Conservation (phyloP, 2,113 vertebrate genomes). For the Hassar affinis region DNA sequence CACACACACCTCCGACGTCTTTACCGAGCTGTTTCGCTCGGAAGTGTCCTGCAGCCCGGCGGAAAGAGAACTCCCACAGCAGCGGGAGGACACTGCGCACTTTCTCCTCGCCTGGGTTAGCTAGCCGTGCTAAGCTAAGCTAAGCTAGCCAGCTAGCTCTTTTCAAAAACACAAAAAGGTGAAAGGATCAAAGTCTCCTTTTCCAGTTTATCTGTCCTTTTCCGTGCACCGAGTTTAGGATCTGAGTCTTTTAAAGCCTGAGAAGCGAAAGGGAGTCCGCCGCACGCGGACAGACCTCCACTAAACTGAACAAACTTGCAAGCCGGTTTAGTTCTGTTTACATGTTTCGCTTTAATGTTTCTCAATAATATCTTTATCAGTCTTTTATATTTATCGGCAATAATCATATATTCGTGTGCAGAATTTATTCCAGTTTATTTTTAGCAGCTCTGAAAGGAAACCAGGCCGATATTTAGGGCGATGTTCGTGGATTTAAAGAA, state of each 20-base stretch:
- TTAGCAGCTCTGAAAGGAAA: conserved; percentile 76
- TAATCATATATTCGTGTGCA: conserved; percentile 79
- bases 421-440: conserved; percentile 82
- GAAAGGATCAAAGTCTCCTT: conserved; percentile 56
- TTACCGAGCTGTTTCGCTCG: conserved; percentile 44
- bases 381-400: conserved; percentile 74
- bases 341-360: conserved; percentile 73
- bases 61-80: conserved; percentile 53
- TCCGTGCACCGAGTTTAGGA: conserved; percentile 68
- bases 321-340: conserved; percentile 79
- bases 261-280: conserved; percentile 69
- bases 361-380: conserved; percentile 72
- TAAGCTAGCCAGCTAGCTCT: conserved; percentile 63
- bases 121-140: conserved; percentile 67
- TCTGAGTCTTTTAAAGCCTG: conserved; percentile 64
- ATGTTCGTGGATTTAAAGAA: conserved; percentile 79
- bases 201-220: conserved; percentile 70
- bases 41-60: conserved; percentile 52
- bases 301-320: conserved; percentile 75
- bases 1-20: conserved; percentile 40
- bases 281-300: conserved; percentile 70
- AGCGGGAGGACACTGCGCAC: conserved; percentile 64
- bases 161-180: conserved; percentile 59
- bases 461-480: conserved; percentile 80
- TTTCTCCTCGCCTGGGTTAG: conserved; percentile 66